These are phyloP conservation scores for Anoplopoma fimbria DNA, from an alignment of 2,113 vertebrate genomes.

Conservation along the genomic window DNA sequence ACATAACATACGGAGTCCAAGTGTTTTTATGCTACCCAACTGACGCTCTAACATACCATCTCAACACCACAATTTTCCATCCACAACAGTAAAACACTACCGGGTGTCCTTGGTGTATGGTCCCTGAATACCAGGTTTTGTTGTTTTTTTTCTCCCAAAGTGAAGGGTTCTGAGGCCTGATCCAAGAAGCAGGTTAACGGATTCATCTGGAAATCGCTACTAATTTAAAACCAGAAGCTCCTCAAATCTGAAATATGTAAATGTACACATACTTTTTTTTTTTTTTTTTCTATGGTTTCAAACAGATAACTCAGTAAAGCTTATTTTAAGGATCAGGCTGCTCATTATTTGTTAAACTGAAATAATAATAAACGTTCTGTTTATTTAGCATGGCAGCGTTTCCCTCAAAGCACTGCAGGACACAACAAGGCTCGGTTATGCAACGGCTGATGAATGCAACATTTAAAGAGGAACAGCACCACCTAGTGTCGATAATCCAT, in stretches of 20 bases:
- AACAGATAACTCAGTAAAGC: not conserved
- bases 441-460: not conserved
- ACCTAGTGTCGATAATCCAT: constrained; percentile 46
- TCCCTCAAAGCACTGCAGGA: not conserved
- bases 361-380: constrained; percentile 24
- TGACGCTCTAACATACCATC: constrained; percentile 80
- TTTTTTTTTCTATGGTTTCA: not conserved
- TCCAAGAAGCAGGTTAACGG: constrained; percentile 28
- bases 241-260: not conserved
- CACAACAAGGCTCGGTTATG: constrained; percentile 43
- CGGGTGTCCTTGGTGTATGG: constrained; percentile 69
- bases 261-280: not conserved
- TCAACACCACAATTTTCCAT: constrained; percentile 80
- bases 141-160: constrained; percentile 30
- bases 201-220: constrained; percentile 32
- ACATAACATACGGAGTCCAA: constrained; percentile 80
- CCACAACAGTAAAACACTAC: constrained; percentile 78
- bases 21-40: constrained; percentile 79
- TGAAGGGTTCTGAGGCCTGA: not conserved
- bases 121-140: constrained; percentile 30
- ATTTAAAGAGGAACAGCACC: constrained; percentile 40
- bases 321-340: not conserved
- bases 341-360: constrained; percentile 29
- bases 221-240: constrained; percentile 1
- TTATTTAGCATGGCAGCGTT: constrained; percentile 38